Evolutionary conservation across 2,888 invertebrate species (phyloP).

Genomic region (Hydropsyche betteni): DNA sequence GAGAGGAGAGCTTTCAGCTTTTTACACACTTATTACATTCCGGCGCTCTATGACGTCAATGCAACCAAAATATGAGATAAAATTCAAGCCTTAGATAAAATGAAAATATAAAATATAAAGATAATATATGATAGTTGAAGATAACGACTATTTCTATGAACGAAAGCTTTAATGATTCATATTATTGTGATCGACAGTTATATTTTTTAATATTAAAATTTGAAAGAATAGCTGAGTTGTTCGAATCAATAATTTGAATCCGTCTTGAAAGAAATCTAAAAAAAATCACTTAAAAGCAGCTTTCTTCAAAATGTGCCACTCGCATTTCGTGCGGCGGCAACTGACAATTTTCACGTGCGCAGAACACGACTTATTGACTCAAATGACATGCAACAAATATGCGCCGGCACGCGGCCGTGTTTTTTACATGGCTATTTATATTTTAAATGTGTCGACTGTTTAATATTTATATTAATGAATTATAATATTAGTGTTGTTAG

Average conservation of each 20-base stretch:
- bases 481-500: too few species aligned
- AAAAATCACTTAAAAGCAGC: neutral
- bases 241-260: neutral
- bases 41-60: conserved; percentile 9
- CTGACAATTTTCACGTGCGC: conserved; percentile 20
- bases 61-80: neutral
- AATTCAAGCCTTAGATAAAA: neutral
- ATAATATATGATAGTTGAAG: neutral
- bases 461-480: too few species aligned
- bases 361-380: conserved; percentile 28
- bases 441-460: neutral
- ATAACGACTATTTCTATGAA: neutral
- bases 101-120: neutral
- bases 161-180: too few species aligned
- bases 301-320: conserved; percentile 1
- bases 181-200: too few species aligned
- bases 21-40: conserved; percentile 28
- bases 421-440: neutral
- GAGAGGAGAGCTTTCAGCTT: conserved; percentile 18
- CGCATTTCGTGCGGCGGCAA: conserved; percentile 8
- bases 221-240: neutral
- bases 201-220: too few species aligned
- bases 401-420: neutral
- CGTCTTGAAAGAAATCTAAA: neutral
- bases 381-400: conserved; percentile 22